Base-by-base conservation (phyloP, 2,888 invertebrate species). In the Silvanus unidentatus region DNA sequence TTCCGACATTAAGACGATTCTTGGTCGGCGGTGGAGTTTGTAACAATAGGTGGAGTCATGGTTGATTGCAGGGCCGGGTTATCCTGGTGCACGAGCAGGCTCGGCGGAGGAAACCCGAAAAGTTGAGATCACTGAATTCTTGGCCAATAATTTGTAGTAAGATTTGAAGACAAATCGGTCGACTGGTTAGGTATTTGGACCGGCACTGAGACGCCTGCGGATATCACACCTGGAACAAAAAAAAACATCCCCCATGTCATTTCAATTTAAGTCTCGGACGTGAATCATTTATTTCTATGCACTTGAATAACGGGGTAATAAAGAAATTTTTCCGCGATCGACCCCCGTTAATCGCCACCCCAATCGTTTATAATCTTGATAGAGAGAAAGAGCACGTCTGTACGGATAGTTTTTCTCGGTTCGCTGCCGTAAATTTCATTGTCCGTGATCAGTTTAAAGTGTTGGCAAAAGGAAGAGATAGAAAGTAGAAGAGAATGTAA, bases 71-170 rank as follows among this genome's bases (percentile, higher is more conserved):
- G 59, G 73, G 74, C 63, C 79, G 80, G 80, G 78, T 78, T 80
- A 70, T 80, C 80, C 69, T 69, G 72, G 52, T 76, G 75, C 78
- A 80, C 79, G 73, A 85, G 79, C 49, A 85, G 76, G 69, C 86
- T 75, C 73, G 78, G 81, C 74, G 85, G 82, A 68, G 86, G 83
- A 78, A 88, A 86, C 81, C 87, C 87, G 79, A 88, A 87, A 66
- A 89, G 85, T 81, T 88, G 86, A 75, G 88, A 90, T 92, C 94
- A 88, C 84, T 88, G 91, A 73, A 92, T 83, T 73, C 91, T 77
- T 29, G 90, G 88, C 92, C 92, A 92, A 74, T 92, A 92, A 77
- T 88, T 90, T 39, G 80, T 75, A 16, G 70, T 61, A 42, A 70
- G 59, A 77, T 88, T 89, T 49, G 78, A 74, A 58, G 87, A 77